Evolutionary conservation across 2,797 vertebrate species (phyloP).

Genomic region (Cyclopterus lumpus): DNA sequence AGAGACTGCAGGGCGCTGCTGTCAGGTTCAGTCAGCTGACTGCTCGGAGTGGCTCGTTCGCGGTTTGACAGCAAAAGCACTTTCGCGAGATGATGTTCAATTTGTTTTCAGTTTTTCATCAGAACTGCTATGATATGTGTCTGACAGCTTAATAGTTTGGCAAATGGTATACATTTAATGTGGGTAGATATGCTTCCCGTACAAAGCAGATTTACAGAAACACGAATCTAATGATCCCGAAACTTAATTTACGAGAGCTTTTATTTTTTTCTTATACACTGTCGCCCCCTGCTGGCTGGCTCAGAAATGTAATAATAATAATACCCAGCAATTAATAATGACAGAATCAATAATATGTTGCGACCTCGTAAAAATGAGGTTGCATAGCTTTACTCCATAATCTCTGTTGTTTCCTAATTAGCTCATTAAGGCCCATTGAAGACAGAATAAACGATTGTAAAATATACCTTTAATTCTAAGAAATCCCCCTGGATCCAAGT

Average conservation of each 20-base stretch:
- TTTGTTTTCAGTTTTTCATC: accelerated
- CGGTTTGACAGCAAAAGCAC: conserved; percentile 22
- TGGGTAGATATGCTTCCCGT: not conserved
- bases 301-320: not conserved
- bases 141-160: accelerated
- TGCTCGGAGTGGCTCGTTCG: not conserved
- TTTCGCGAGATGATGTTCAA: conserved; percentile 42
- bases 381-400: not conserved
- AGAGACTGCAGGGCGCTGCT: not conserved
- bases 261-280: not conserved
- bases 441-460: not conserved
- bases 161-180: accelerated
- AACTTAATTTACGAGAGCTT: not conserved
- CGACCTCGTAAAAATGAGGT: not conserved
- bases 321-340: not conserved
- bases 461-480: not conserved
- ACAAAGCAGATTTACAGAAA: accelerated
- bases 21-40: conserved; percentile 69
- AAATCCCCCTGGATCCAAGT: not conserved
- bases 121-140: accelerated
- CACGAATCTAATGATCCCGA: conserved; percentile 21
- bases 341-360: not conserved
- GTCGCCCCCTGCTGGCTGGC: conserved; percentile 43
- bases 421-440: not conserved
- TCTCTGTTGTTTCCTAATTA: not conserved